Evolutionary conservation across 2,797 vertebrate genomes (phyloP), one percentile per base, ranked within the genome.

Genomic region (Pipistrellus kuhlii): DNA sequence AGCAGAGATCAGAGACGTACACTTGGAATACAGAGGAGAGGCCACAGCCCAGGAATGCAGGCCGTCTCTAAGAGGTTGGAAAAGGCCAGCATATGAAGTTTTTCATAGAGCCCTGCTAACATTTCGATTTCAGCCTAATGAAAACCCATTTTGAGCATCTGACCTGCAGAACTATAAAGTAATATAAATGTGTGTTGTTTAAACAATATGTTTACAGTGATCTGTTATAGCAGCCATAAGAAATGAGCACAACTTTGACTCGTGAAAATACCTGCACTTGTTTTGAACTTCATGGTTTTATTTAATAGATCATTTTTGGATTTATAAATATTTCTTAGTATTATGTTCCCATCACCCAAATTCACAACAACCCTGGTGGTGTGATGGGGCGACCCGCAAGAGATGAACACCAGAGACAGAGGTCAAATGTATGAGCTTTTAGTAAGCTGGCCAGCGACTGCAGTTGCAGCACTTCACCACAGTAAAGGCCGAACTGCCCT

Each of bases 221-320:
- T 83, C 73, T 72, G n/a, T 72, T 41, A 78, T 1, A 44, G 18
- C 14, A 71, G 32, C 51, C 53, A 38, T 27, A 72, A 75, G 48
- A 84, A 93, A 82, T 0, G 2, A 53, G 38, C 7, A 78, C 2
- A 32, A 7, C 12, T 69, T 55, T 64, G 15, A 38, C 72, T 75
- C 30, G 17, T n/a, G 41, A 89, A 88, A 72, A 25, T 66, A 25
- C 46, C 32, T 62, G 66, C 48, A 48, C 71, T 90, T 46, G 6
- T 73, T 64, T 90, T 57, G 10, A 88, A 81, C 4, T 48, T 85
- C 38, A 20, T 41, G n/a, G 21, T 77, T 90, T 93, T 88, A 72
- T 41, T 78, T 53, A 27, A 27, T 14, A 85, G 41, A 27, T 2
- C 11, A 62, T 41, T 68, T 93, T 30, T 21, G 35, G 15, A 68